Conservation (phyloP, 2,797 vertebrate genomes). For the Anabacerthia variegaticeps region DNA sequence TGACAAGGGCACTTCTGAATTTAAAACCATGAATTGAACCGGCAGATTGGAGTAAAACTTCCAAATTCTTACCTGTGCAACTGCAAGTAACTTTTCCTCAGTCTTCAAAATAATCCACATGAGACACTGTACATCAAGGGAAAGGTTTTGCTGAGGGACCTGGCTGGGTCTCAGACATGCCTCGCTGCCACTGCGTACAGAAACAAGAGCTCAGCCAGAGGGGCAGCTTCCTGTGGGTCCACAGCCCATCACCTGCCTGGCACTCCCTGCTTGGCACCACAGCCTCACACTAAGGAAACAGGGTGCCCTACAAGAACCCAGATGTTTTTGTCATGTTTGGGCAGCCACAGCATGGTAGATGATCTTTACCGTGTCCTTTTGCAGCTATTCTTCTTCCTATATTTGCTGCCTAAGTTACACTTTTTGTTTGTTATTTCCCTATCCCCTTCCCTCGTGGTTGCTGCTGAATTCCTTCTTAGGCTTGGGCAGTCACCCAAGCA, state of each 20-base stretch:
- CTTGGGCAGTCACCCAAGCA: neutral
- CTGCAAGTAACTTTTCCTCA: constrained; percentile 51
- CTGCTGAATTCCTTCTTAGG: neutral
- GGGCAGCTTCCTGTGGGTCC: neutral
- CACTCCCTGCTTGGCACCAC: neutral
- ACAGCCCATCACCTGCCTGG: rapidly evolving
- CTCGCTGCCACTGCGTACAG: neutral
- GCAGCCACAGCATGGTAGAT: neutral
- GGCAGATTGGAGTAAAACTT: neutral
- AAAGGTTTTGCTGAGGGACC: neutral
- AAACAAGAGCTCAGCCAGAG: constrained; percentile 15
- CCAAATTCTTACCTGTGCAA: neutral
- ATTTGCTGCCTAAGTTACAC: neutral
- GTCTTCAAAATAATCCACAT: constrained; percentile 3
- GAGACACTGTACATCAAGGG: neutral
- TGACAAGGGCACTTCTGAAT: neutral
- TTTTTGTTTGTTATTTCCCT: neutral
- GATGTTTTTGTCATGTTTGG: neutral
- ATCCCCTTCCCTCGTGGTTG: neutral
- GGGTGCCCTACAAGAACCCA: neutral
- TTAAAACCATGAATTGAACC: neutral
- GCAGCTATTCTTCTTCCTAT: neutral
- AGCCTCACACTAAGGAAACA: rapidly evolving
- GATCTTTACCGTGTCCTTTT: neutral
- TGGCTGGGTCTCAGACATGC: neutral